These are phyloP conservation scores for Macaria liturata DNA, from an alignment of 2,888 invertebrate genomes.

Conservation along the genomic window DNA sequence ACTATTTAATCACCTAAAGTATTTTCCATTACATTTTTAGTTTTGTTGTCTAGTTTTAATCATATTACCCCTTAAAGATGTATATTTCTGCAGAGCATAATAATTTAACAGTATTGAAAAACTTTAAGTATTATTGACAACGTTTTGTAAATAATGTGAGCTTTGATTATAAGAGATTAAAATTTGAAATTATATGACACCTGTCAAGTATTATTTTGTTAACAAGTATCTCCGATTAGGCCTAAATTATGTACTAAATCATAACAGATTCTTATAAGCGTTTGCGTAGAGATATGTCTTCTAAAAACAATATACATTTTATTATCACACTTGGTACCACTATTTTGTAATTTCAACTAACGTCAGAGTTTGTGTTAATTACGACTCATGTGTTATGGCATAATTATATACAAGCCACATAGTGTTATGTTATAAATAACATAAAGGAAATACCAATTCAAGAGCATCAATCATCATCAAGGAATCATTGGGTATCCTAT, in stretches of 20 bases:
- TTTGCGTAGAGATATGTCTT: no score
- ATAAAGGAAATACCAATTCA: no score
- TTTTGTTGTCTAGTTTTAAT: constrained; percentile 24
- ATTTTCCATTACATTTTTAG: constrained; percentile 15
- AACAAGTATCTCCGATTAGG: constrained; percentile 6
- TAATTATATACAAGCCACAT: no score
- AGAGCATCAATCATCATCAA: no score
- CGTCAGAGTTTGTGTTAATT: no score
- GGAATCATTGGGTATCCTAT: no score
- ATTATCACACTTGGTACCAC: no score
- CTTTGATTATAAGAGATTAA: constrained; percentile 4
- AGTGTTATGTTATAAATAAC: no score
- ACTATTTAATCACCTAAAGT: background rate
- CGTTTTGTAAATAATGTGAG: constrained; percentile 7
- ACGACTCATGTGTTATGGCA: no score
- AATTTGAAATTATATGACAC: background rate
- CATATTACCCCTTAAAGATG: constrained; percentile 6
- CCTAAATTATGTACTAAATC: constrained; percentile 4
- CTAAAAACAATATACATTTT: no score
- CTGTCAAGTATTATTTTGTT: constrained; percentile 1
- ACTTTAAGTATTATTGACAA: constrained; percentile 1
- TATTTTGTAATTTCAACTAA: no score
- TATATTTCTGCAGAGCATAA: constrained; percentile 13
- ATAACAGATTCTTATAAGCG: background rate
- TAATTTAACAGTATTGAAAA: constrained; percentile 12